Evolutionary conservation across 2,888 invertebrate species (phyloP), one percentile per base, ranked within the genome.

Genomic region (Oligia latruncula): DNA sequence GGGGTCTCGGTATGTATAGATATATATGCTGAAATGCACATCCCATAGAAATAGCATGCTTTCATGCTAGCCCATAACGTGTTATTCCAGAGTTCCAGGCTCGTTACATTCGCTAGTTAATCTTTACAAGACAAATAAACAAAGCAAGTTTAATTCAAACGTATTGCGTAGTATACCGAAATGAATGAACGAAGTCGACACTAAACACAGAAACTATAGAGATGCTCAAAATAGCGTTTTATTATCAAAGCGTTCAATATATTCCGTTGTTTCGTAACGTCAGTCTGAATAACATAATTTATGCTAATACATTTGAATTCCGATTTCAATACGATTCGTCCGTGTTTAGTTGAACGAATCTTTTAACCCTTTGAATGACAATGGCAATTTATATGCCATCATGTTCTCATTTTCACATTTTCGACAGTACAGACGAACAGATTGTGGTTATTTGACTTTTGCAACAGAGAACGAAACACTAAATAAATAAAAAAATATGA

Each of bases 231-330:
- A 81, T 81, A 88, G 74, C 73, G 71, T 86, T 88, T 85, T 86
- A 86, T 80, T 81, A 76, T 78, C 68, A 75, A 74, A 65, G 65
- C 80, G 70, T 84, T 86, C 80, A 85, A 86, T 84, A 80, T 82
- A 87, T 84, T 87, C 70, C 20, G 71, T 70, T 76, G 87, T 89
- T 89, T 85, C 85, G 86, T 86, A 87, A 88, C 82, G 80, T 66
- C 76, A 77, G 84, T 71, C 82, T 70, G 68, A 84, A 86, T 87
- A 78, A 77, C 77, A 83, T 84, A 87, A 89, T 89, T 88, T 90
- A 90, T 90, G 89, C 70, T 88, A 87, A 89, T 86, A 82, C 83
- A 80, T 88, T 88, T 86, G 81, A 87, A 88, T 87, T 88, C 82
- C 70, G 64, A 80, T 84, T 83, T 83, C 84, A 80, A 88, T 89